Base-by-base conservation (phyloP, 2,113 vertebrate genomes). In the Sturnus vulgaris region DNA sequence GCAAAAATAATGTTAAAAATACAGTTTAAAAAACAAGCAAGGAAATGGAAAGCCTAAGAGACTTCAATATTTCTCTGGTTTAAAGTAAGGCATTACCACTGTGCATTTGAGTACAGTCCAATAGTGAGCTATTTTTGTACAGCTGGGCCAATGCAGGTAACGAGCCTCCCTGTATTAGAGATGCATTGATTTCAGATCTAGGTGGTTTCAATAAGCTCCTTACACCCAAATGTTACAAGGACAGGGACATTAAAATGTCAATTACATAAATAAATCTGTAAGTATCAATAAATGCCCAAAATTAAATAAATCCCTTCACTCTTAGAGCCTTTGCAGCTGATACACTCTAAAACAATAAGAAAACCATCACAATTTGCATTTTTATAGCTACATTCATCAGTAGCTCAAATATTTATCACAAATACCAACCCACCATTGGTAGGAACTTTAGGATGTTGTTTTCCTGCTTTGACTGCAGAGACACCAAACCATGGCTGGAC, bases 121-220 rank as follows among this genome's bases (percentile, higher is more conserved):
- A 49, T 3, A 55, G 46, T 5, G 60, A 73, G 85, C 63, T 95
- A 92, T 94, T 96, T 96, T 77, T 90, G 79, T 68, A 64, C 42
- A 85, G 56, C 15, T 91, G 69, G 82, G 71, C 75, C 72, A 83
- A 22, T 68, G 86, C 92, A 94, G 94, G 93, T 95, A 95, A 90
- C 24, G 1, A 93, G 25, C 60, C 60, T 94, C 76, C 69, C 53
- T 82, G 65, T 94, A 93, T 81, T 44, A 94, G 63, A 92, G 82
- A 90, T 53, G 56, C 76, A 95, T 90, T 93, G 91, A 96, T 96
- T 96, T 96, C 82, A 94, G 66, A 72, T 85, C 89, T 85, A 50
- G 91, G 50, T 76, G 89, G n/a, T 83, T 96, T 94, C 86, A 93
- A 88, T 94, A 83, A 88, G 25, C 84, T 93, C 80, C 87, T 89